Percentiles rank a stretch among this genome's conserved stretches.
Conservation (phyloP, 2,113 vertebrate species). For the Protobothrops flavoviridis region DNA sequence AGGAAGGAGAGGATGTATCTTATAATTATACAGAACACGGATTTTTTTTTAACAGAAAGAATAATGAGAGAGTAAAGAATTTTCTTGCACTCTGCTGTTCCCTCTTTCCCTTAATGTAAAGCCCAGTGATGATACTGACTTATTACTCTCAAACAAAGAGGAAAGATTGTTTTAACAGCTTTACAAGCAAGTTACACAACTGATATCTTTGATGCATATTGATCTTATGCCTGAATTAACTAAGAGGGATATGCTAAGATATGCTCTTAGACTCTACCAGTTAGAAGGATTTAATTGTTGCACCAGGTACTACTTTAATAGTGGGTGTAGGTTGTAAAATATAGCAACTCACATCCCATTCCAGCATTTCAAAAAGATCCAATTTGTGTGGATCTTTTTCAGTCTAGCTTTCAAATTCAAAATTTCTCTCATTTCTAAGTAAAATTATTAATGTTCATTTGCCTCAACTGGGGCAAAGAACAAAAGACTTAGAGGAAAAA, state of each 20-base stretch:
- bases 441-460: not conserved
- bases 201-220: not conserved
- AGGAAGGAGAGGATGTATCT: not conserved
- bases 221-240: not conserved
- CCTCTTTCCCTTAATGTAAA: not conserved
- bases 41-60: not conserved
- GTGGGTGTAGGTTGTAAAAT: not conserved
- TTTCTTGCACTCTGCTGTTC: not conserved
- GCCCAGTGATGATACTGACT: not conserved
- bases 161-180: not conserved
- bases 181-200: not conserved
- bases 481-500: not conserved
- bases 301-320: not conserved
- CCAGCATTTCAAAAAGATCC: not conserved
- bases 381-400: not conserved
- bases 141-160: not conserved
- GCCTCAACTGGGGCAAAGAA: not conserved
- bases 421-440: not conserved
- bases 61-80: not conserved
- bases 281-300: not conserved
- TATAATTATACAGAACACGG: not conserved
- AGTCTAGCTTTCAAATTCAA: not conserved
- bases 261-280: not conserved
- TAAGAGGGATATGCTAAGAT: not conserved
- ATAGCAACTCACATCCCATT: not conserved